Evolutionary conservation across 2,797 vertebrate species (phyloP), one percentile per base, ranked within the genome.

Genomic region (Coreius guichenoti): DNA sequence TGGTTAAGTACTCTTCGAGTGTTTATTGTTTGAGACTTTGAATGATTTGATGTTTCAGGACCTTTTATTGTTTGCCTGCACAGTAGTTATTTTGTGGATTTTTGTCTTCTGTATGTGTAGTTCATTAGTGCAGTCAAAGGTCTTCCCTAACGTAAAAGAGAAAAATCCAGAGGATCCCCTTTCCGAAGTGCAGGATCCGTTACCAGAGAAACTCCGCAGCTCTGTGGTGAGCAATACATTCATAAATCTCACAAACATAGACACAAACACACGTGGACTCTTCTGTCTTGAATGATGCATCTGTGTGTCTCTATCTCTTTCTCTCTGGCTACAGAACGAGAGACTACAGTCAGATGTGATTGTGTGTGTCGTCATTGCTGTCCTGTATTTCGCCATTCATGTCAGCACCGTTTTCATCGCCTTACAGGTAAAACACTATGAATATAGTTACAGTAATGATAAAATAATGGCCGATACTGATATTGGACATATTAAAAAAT

Each of bases 361-460:
- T 21, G 96, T 99, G 77, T 99, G 98, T 87, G 89, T 98, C 70
- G 94, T 98, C 78, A 97, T 99, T 63, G 98, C 97, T 74, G 97
- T 99, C 83, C 96, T 99, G 84, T 99, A 98, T 94, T 99, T 99
- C 82, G 98, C 98, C 90, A 98, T 99, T 93, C 98, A 99, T 0
- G 98, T 99, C 92, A 99, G 98, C 95, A 99, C 98, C 0, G 98
- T 99, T 86, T 99, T 99, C 93, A 98, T 98, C 78, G 98, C 96
- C 26, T 94, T 99, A 73, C 98, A 99, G 98, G 98, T 99, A 95
- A 56, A 79, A 51, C 56, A 76, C 14, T 31, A 1, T 33, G 19
- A 8, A 29, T n/a, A 49, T 43, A 29, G 5, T 63, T 56, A 21
- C 31, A 76, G 29, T 12, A 9, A 16, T 77, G 36, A 61, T 61